Evolutionary conservation across 2,888 invertebrate genomes (phyloP).

Genomic region (Platycheirus albimanus): DNA sequence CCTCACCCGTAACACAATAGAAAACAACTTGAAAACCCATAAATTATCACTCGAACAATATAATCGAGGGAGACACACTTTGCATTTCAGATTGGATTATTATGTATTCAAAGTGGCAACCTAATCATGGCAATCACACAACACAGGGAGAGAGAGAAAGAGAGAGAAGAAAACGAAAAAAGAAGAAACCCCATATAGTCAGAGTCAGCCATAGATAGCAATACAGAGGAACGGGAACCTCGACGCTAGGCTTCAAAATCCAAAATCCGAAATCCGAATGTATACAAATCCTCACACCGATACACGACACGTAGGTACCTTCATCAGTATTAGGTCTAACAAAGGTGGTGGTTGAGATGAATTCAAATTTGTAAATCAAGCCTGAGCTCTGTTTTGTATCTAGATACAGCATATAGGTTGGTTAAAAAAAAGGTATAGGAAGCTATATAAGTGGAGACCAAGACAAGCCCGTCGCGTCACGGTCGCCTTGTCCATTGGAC

Average conservation of each 20-base stretch:
- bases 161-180: constrained; percentile 41
- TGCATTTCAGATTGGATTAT: constrained; percentile 73
- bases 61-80: constrained; percentile 71
- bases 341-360: constrained; percentile 55
- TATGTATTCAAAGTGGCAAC: constrained; percentile 72
- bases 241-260: constrained; percentile 21
- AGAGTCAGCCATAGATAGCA: no score
- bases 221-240: constrained; percentile 4
- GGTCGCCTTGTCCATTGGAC: no score
- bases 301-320: constrained; percentile 31
- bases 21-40: constrained; percentile 71
- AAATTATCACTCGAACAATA: constrained; percentile 73
- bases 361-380: constrained; percentile 60
- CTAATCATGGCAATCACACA: constrained; percentile 70
- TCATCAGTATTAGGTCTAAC: background rate
- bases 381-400: constrained; percentile 11
- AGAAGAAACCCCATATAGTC: no score
- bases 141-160: constrained; percentile 9
- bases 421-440: background rate
- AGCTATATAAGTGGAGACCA: constrained; percentile 8
- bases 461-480: background rate
- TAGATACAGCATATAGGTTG: background rate
- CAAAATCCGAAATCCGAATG: constrained; percentile 33
- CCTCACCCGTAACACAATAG: constrained; percentile 49
- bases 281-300: constrained; percentile 16